phyloP scores from a whole-genome alignment of 1,140 invertebrate genomes.

The Bombus pyrosoma region DNA sequence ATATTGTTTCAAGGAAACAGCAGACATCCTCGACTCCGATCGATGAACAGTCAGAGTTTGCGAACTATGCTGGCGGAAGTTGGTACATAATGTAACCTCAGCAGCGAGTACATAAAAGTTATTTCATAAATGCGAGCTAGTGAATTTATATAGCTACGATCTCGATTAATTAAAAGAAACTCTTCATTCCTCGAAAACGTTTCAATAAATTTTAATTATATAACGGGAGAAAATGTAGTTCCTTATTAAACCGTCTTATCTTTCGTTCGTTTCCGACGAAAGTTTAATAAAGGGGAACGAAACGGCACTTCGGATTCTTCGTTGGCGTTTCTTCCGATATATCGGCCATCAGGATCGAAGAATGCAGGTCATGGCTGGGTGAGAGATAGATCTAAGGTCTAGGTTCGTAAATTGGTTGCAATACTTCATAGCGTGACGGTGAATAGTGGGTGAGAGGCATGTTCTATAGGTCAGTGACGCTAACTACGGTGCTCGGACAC shows the following conservation, averaged over 20 bases:
- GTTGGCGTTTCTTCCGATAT: constrained; percentile 3
- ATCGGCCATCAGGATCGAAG: constrained; percentile 26
- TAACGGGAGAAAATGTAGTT: neutral
- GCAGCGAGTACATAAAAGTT: too few species aligned
- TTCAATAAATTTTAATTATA: neutral
- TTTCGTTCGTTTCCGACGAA: neutral
- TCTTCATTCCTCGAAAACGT: neutral
- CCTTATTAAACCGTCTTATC: constrained; percentile 21
- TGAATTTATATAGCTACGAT: neutral
- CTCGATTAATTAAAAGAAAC: neutral
- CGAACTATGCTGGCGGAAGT: neutral
- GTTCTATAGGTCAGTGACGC: constrained; percentile 51
- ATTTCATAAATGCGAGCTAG: neutral
- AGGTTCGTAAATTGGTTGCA: constrained; percentile 44
- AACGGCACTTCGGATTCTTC: constrained; percentile 9
- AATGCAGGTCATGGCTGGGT: constrained; percentile 53
- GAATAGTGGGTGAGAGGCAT: constrained; percentile 40
- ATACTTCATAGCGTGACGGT: constrained; percentile 41
- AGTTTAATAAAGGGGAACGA: constrained; percentile 6
- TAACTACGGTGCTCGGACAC: constrained; percentile 54
- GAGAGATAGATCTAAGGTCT: constrained; percentile 41
- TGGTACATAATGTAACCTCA: neutral
- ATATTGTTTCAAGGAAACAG: neutral
- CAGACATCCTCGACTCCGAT: neutral
- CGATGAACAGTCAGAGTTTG: neutral